phyloP scores from a whole-genome alignment of 2,113 vertebrate species.

The Myotis yumanensis region DNA sequence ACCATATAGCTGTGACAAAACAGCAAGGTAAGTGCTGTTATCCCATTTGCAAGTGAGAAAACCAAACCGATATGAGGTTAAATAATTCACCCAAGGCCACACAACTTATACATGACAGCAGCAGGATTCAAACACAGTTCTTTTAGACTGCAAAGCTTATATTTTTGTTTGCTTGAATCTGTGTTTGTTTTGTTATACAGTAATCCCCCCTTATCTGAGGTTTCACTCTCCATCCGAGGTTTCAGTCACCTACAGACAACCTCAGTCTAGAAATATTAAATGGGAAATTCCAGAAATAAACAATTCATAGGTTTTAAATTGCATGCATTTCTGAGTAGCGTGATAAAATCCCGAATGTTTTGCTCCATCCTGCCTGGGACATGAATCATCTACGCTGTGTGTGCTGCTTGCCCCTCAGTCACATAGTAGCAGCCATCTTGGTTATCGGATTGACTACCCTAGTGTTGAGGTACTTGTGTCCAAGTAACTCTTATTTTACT shows the following conservation, averaged over 20 bases:
- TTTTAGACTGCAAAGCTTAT: neutral
- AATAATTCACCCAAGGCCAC: neutral
- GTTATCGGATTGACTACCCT: neutral
- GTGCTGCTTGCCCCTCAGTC: neutral
- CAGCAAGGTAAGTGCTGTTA: neutral
- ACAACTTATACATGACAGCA: neutral
- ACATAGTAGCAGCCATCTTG: neutral
- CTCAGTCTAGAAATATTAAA: neutral
- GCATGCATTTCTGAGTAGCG: neutral
- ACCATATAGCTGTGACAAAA: neutral
- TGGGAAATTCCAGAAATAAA: neutral
- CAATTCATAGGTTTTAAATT: neutral
- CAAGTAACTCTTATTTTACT: neutral
- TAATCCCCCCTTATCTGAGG: neutral
- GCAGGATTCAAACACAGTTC: neutral
- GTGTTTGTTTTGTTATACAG: neutral
- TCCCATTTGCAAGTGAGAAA: neutral
- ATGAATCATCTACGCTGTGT: neutral
- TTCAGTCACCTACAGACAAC: neutral
- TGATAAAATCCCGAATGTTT: neutral
- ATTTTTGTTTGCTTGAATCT: constrained; percentile 18
- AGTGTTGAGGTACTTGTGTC: neutral
- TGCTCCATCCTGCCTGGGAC: neutral
- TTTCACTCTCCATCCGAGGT: neutral
- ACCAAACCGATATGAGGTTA: neutral